Base-by-base conservation (phyloP, 2,888 invertebrate species). In the Hydriomena furcata region DNA sequence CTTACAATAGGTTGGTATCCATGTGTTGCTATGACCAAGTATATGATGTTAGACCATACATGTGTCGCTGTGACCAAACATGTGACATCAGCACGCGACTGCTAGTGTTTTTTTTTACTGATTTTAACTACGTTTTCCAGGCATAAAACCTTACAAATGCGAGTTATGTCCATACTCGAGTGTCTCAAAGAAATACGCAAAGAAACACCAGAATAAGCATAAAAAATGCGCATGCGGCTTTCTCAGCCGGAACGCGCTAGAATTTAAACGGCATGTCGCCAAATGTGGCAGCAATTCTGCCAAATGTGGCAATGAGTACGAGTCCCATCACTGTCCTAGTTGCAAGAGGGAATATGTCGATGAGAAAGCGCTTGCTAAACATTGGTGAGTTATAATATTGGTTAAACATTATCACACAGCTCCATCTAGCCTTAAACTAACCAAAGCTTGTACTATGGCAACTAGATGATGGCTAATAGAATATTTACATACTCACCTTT, bases 71-170 rank as follows among this genome's bases (percentile, higher is more conserved):
- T n/a, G n/a, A n/a, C n/a, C n/a, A n/a, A n/a, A n/a, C n/a, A n/a
- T n/a, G n/a, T n/a, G n/a, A n/a, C n/a, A n/a, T n/a, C n/a, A n/a
- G n/a, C n/a, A n/a, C n/a, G n/a, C n/a, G n/a, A n/a, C n/a, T n/a
- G n/a, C n/a, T n/a, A n/a, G n/a, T n/a, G 6, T 35, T 20, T 1
- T 17, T 17, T 17, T 17, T 17, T 17, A 4, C 4, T 17, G 2
- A 17, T 17, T 17, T 17, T n/a, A n/a, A n/a, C n/a, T n/a, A n/a
- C n/a, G n/a, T n/a, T 4, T 41, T 49, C 10, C 66, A 78, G 78
- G 78, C 0, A 75, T 84, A 13, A 89, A 89, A 54, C 89, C 89
- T 0, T 89, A 73, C 56, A 78, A 82, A 63, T 89, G 89, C 35
- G 56, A 71, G 0, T 65, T 71, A 44, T 89, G 89, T 7, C 58